Evolutionary conservation across 2,113 vertebrate genomes (phyloP), one percentile per base, ranked within the genome.

Genomic region (Protomyctophum bolini): DNA sequence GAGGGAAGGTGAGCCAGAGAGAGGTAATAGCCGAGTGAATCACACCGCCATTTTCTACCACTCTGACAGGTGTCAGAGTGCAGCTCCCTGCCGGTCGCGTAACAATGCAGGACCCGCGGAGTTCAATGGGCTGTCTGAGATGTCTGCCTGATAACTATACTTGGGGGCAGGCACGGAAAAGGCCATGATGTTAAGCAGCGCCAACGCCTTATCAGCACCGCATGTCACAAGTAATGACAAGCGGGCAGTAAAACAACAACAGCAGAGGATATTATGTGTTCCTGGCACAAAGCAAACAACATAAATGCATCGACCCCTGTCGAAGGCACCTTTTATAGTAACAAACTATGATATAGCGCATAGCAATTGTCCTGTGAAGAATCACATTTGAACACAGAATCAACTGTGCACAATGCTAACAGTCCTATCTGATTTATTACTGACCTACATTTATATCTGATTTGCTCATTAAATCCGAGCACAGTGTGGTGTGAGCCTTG

Each of bases 141-240:
- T 86, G 83, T 87, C 79, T 77, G 84, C 70, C 66, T 83, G 83
- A 87, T 78, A 81, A 80, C 87, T 87, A 80, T 54, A 84, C 75
- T 64, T 41, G 1, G 76, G 73, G 72, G 66, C 75, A 66, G 60
- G 58, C 28, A 47, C 29, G 21, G 68, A 81, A 82, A 84, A 89
- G 78, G 75, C 67, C 75, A 41, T 3, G 82, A 66, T 50, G 66
- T 81, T 56, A 62, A 85, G 75, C 62, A 63, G 73, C 66, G 68
- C 64, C 66, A 73, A 62, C 60, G 68, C 51, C n/a, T 70, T 68
- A 78, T 74, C 58, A 33, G 60, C 81, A 15, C 80, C 60, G 66
- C 11, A 5, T 76, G 81, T 85, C 78, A 77, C 56, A 33, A 55
- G 62, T 75, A 76, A 83, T 73, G 75, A 75, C 79, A 80, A 50